phyloP scores from a whole-genome alignment of 92 coral and sea anemone genomes.

The Epizoanthus scotinus region DNA sequence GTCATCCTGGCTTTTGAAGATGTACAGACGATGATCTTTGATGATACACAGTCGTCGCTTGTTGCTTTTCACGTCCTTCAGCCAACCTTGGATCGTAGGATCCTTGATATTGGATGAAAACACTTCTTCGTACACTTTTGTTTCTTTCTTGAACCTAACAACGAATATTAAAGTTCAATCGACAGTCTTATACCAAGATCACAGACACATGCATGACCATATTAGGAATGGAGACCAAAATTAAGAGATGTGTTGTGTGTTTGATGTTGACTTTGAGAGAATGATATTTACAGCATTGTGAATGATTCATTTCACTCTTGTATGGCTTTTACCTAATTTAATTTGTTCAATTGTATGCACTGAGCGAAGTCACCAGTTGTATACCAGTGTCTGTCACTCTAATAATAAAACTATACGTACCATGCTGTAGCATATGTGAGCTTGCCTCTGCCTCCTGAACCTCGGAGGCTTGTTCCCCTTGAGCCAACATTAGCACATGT shows the following conservation, averaged over 20 bases:
- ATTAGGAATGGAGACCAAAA: too few relatives aligned
- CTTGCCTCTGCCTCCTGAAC: constrained; percentile 84
- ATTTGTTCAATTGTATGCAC: background rate
- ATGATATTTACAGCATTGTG: too few relatives aligned
- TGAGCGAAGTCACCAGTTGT: background rate
- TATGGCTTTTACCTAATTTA: too few relatives aligned
- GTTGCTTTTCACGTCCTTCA: constrained; percentile 78
- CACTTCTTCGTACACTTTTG: constrained; percentile 69
- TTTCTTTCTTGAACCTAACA: constrained; percentile 79
- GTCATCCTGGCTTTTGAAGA: constrained; percentile 87
- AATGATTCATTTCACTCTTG: too few relatives aligned
- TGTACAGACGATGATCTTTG: constrained; percentile 85
- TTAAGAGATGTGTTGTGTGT: too few relatives aligned
- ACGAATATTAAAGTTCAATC: background rate
- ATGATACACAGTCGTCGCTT: constrained; percentile 91
- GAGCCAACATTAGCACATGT: constrained; percentile 43
- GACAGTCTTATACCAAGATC: background rate
- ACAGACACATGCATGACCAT: too few relatives aligned
- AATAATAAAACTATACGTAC: constrained; percentile 37
- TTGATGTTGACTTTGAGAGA: too few relatives aligned
- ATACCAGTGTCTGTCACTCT: background rate
- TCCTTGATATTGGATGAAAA: constrained; percentile 66
- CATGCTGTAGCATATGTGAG: constrained; percentile 61
- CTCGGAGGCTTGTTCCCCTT: constrained; percentile 64
- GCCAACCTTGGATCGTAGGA: constrained; percentile 86